These are phyloP conservation scores for Drosophila cardini DNA, from an alignment of 1,140 invertebrate species.

Conservation along the genomic window DNA sequence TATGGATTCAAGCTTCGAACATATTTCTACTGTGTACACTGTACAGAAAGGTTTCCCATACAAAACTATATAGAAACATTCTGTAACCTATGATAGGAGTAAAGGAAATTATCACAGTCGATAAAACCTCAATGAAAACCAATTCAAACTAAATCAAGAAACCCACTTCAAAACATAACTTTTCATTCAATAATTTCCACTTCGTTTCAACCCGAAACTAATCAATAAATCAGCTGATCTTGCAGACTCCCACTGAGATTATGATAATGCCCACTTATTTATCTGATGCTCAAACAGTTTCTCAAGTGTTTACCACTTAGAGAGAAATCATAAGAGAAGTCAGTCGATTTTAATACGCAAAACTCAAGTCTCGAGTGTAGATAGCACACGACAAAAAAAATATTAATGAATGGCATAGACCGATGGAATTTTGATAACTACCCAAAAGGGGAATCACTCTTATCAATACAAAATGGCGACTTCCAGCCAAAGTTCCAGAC, in stretches of 20 bases:
- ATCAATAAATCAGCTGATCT: background rate
- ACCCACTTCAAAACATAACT: too few relatives aligned
- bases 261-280: slow-evolving; percentile 14
- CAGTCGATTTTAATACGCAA: slow-evolving; percentile 30
- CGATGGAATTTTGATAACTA: slow-evolving; percentile 21
- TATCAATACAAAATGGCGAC: slow-evolving; percentile 45
- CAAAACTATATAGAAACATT: too few relatives aligned
- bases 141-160: background rate
- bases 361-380: slow-evolving; percentile 33
- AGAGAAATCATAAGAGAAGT: slow-evolving; percentile 6
- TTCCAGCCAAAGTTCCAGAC: slow-evolving; percentile 29
- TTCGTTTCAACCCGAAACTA: too few relatives aligned
- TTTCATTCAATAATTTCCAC: too few relatives aligned
- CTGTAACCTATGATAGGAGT: too few relatives aligned
- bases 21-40: too few relatives aligned
- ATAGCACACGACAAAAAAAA: slow-evolving; percentile 12
- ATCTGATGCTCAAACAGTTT: slow-evolving; percentile 6
- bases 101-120: too few relatives aligned
- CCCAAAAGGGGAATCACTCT: slow-evolving; percentile 51
- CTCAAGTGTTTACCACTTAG: slow-evolving; percentile 34
- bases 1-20: too few relatives aligned
- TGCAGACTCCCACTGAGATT: background rate
- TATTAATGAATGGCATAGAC: slow-evolving; percentile 39
- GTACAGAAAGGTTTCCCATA: too few relatives aligned
- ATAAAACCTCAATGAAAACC: background rate